Percentiles rank a stretch among this genome's conserved stretches.
These are phyloP conservation scores for Neoitamus cyanurus DNA, from an alignment of 2,888 invertebrate genomes.

Conservation along the genomic window DNA sequence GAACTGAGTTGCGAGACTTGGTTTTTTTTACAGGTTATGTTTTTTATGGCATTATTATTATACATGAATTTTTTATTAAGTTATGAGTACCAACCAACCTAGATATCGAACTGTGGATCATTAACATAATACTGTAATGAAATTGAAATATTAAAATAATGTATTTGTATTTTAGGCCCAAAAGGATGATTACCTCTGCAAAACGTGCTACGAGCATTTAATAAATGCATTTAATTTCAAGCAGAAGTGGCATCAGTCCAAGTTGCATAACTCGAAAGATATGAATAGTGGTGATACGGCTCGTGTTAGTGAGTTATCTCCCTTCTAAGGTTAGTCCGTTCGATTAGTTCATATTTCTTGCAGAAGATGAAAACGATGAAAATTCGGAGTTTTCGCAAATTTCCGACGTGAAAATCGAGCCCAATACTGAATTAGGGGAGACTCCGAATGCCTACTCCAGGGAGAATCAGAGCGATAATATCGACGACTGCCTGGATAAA, in stretches of 20 bases:
- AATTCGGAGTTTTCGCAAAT: neutral
- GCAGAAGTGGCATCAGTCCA: constrained; percentile 50
- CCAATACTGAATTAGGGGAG: neutral
- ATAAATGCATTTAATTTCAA: constrained; percentile 51
- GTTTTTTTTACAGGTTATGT: no score
- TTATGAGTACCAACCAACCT: no score
- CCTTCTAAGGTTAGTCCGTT: constrained; percentile 18
- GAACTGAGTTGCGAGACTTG: no score
- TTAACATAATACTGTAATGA: neutral
- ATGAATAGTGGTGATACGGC: neutral
- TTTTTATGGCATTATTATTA: no score
- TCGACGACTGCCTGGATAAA: neutral
- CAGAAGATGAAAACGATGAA: neutral
- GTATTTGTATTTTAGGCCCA: constrained; percentile 39
- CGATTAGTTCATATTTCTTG: neutral
- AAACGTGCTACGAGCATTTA: constrained; percentile 51
- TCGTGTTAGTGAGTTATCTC: constrained; percentile 30
- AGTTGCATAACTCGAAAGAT: constrained; percentile 33
- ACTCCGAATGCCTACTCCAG: neutral
- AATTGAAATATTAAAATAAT: neutral
- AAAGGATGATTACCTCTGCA: constrained; percentile 49
- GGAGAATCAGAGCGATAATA: neutral
- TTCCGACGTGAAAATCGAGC: neutral
- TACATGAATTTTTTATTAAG: no score
- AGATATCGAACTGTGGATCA: no score